phyloP scores from a whole-genome alignment of 2,888 invertebrate species.

The Caenorhabditis sp. region DNA sequence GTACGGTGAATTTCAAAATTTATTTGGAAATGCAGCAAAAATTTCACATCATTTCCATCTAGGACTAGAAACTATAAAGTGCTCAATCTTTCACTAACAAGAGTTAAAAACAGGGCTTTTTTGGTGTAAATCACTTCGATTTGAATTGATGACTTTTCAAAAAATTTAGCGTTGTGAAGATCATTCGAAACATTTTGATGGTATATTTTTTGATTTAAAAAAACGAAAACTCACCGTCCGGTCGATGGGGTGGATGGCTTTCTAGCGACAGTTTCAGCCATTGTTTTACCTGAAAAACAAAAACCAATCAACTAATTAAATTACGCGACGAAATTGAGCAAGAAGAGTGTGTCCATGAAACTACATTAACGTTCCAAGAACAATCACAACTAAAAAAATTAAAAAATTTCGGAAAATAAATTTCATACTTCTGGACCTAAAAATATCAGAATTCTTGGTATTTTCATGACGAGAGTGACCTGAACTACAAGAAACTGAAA shows the following conservation, averaged over 20 bases:
- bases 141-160: too few relatives aligned
- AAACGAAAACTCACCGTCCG: constrained; percentile 43
- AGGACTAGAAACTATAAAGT: too few relatives aligned
- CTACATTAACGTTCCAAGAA: background rate
- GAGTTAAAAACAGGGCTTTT: too few relatives aligned
- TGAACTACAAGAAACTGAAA: background rate
- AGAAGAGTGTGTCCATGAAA: background rate
- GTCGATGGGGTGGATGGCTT: constrained; percentile 50
- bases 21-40: too few relatives aligned
- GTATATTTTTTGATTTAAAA: background rate
- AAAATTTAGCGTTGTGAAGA: too few relatives aligned
- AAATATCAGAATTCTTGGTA: background rate
- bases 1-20: too few relatives aligned
- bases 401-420: background rate
- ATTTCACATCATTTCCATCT: too few relatives aligned
- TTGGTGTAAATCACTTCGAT: too few relatives aligned
- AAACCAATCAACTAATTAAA: too few relatives aligned
- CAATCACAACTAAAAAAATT: background rate
- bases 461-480: background rate
- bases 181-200: too few relatives aligned
- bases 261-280: constrained; percentile 47
- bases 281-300: constrained; percentile 53
- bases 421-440: background rate
- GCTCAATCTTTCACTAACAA: too few relatives aligned
- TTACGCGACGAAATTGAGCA: too few relatives aligned